Evolutionary conservation across 2,797 vertebrate species (phyloP), one percentile per base, ranked within the genome.

Genomic region (Leucoraja ocellata): DNA sequence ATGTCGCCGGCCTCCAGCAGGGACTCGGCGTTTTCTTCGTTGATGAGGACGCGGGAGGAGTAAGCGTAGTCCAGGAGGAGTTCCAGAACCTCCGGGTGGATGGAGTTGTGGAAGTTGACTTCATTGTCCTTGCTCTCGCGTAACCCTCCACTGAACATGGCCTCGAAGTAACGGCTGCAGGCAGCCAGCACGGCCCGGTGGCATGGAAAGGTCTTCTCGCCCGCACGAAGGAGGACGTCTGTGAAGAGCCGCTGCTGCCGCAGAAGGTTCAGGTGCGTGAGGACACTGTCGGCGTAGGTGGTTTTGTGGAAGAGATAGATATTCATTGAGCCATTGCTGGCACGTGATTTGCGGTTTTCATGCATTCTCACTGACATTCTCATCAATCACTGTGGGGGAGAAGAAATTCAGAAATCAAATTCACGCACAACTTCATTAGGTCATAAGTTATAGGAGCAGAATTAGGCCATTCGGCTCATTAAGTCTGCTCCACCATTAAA

Each of bases 291-390:
- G 0, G 99, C 99, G 5, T 99, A 99, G 0, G 99, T 99, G 1
- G 99, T 98, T 96, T 99, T 99, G 96, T 99, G 99, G 94, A 99
- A 99, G 95, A 99, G 97, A 94, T 98, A 99, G 96, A 99, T 99
- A 95, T 99, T 99, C 96, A 99, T 99, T 25, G 99, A 99, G 96
- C 98, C 98, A 0, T 97, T 98, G 96, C 98, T 99, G 96, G 98
- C 98, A 93, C 99, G 96, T 0, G 99, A 99, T 95, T 99, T 99
- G 94, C 99, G 98, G 96, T 99, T 99, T 96, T 99, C 99, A 92
- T 99, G 99, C 97, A 98, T 97, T 81, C 98, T 98, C 97, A 99
- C 98, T 32, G 99, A 99, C 99, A 99, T 99, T 98, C 98, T 99
- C 97, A 97, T 98, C 97, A 96, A 97, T 97, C 97, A 98, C 98